These are phyloP conservation scores for Leucozona laternaria DNA, from an alignment of 2,888 invertebrate genomes.

Conservation along the genomic window DNA sequence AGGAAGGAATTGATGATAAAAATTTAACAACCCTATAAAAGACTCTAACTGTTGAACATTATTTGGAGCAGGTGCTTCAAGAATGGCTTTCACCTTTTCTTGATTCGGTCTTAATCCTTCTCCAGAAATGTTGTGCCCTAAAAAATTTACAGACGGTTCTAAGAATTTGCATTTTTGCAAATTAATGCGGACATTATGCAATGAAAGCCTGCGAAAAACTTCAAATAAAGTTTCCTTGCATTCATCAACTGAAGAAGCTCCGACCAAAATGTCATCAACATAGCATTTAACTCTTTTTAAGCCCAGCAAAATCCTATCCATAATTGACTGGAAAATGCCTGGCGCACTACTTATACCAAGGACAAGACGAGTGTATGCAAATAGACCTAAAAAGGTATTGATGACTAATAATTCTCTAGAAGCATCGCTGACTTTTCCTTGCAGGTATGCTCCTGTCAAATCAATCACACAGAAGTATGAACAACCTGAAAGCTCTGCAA, in stretches of 20 bases:
- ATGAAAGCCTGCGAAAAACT: neutral
- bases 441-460: neutral
- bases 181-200: neutral
- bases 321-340: no score
- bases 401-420: neutral
- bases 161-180: neutral
- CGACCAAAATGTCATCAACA: no score
- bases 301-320: no score
- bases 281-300: no score
- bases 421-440: neutral
- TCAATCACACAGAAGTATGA: neutral
- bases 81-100: neutral
- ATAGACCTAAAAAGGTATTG: conserved; percentile 19
- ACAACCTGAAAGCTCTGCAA: neutral
- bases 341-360: conserved; percentile 1
- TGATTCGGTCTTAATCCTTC: neutral
- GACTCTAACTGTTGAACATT: conserved; percentile 13
- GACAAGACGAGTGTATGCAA: neutral
- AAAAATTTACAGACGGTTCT: conserved; percentile 1
- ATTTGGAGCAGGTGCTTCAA: conserved; percentile 8
- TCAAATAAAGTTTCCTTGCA: neutral
- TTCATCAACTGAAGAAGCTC: no score
- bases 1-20: no score
- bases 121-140: conserved; percentile 16
- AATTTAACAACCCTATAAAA: conserved; percentile 1